Evolutionary conservation across 2,113 vertebrate genomes (phyloP).

Genomic region (Gallinago paraguaiae): DNA sequence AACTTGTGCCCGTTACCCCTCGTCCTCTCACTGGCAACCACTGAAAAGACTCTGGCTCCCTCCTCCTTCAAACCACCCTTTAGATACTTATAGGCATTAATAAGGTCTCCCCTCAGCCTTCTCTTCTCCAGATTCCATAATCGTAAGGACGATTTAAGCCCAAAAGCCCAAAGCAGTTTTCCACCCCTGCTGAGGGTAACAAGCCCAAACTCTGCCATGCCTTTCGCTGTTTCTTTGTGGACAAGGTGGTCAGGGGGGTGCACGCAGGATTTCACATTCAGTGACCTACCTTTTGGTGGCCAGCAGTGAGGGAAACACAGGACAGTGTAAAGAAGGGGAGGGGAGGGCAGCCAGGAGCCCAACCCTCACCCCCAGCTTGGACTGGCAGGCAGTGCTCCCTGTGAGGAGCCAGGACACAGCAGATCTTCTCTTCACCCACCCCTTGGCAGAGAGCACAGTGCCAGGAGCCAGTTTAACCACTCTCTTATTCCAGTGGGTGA

Average conservation of each 20-base stretch:
- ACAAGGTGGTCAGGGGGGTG: neutral
- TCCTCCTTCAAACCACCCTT: too few species aligned
- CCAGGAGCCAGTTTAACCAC: neutral
- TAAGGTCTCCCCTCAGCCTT: too few species aligned
- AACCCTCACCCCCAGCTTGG: neutral
- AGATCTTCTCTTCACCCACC: fast-evolving
- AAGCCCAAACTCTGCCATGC: neutral
- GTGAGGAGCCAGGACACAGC: neutral
- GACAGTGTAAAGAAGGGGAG: neutral
- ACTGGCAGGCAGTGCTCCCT: neutral
- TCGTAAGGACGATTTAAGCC: neutral
- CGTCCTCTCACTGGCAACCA: too few species aligned
- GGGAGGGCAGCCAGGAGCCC: neutral
- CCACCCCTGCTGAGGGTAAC: neutral
- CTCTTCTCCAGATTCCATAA: too few species aligned
- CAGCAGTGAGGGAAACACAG: neutral
- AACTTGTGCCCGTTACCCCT: too few species aligned
- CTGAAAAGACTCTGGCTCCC: too few species aligned
- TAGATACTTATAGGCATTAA: too few species aligned
- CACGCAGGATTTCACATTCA: neutral
- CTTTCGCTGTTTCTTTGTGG: neutral
- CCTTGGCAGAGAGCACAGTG: neutral
- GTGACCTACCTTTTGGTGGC: neutral
- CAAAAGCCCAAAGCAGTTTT: neutral
- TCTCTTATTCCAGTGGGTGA: neutral